Base-by-base conservation (phyloP, 2,888 invertebrate species). In the Tetragnatha montana region DNA sequence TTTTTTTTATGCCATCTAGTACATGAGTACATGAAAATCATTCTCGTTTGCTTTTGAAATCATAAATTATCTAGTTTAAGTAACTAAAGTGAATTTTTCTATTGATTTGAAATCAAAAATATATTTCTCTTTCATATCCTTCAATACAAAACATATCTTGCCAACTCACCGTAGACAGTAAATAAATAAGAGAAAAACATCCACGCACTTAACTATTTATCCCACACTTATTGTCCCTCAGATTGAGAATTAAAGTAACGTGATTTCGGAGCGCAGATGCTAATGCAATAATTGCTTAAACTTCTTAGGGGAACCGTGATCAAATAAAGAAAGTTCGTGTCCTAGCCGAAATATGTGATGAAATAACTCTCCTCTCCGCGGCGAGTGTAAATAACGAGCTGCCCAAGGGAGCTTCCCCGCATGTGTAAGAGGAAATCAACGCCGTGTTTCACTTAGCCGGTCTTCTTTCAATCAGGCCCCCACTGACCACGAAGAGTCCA, bases 381-480 rank as follows among this genome's bases (percentile, higher is more conserved):
- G 50, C 80, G 51, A 84, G 88, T 81, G 88, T 89, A 89, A 89
- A 89, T 89, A 89, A 89, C 81, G 79, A 22, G 69, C 60, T 70
- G 69, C 84, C 80, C 80, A 35, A 21, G 78, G 84, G 81, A 74
- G 10, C 35, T 1, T 70, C 74, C 21, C 84, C 70, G 88, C 88
- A 89, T 81, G 80, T 89, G 84, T 80, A 87, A 89, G 51, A 89
- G 88, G 88, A 89, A 89, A 89, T 89, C 88, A 89, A 89, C 84
- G 84, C 88, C 84, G 88, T 89, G 88, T 84, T 89, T 89, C 84
- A 89, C 80, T 89, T 89, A 89, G 84, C 83, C 69, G 69, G 80
- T 50, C 75, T 89, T 89, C 88, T 89, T 84, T 87, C 87, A 87
- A 89, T 89, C 88, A 89, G 88, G 75, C 88, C 70, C 70, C 75